phyloP scores from a whole-genome alignment of 1,140 invertebrate species.

The Apolygus lucorum region DNA sequence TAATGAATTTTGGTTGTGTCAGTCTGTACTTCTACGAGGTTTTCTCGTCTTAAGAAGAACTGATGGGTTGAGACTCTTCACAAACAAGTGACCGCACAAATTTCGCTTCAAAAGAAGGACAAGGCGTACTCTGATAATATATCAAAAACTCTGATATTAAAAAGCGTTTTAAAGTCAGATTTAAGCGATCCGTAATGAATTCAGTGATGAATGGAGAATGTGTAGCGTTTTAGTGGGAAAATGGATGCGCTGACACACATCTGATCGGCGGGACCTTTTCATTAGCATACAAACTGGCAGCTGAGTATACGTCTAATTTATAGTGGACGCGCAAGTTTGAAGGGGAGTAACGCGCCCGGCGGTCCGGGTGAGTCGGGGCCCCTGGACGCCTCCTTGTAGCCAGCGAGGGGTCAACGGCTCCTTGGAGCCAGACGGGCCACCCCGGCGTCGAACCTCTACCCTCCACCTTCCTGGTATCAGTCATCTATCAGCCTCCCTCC shows the following conservation, averaged over 20 bases:
- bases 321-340: constrained; percentile 12
- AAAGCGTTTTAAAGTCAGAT: too few species aligned
- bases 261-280: constrained; percentile 1
- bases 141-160: too few species aligned
- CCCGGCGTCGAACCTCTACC: neutral
- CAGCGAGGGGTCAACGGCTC: constrained; percentile 10
- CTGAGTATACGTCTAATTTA: constrained; percentile 16
- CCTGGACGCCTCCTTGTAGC: neutral
- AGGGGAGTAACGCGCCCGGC: constrained; percentile 12
- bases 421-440: constrained; percentile 8
- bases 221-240: neutral
- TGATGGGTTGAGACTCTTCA: too few species aligned
- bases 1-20: too few species aligned
- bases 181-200: constrained; percentile 4
- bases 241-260: neutral
- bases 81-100: too few species aligned
- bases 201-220: constrained; percentile 4
- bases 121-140: too few species aligned
- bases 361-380: neutral
- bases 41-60: too few species aligned
- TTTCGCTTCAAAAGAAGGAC: too few species aligned
- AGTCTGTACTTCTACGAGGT: too few species aligned
- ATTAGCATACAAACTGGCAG: constrained; percentile 16
- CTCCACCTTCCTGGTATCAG: neutral
- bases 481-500: neutral